Evolutionary conservation across 2,888 invertebrate genomes (phyloP), one percentile per base, ranked within the genome.

Genomic region (Portevinia maculata): DNA sequence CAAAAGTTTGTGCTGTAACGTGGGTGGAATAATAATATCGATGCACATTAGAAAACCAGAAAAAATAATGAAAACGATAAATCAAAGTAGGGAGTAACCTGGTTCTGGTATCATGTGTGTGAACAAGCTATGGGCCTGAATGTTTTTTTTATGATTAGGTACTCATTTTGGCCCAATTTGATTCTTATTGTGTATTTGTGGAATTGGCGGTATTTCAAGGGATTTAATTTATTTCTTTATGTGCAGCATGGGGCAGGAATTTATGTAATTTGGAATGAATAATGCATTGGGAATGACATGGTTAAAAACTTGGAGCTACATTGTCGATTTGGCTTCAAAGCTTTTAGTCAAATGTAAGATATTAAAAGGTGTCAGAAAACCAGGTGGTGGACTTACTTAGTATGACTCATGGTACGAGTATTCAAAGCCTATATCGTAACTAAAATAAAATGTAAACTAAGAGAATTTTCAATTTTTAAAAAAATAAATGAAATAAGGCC

Each of bases 1-100:
- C 21, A n/a, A 28, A 64, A 64, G 19, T 55, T 73, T 62, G 62
- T 17, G 32, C 37, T 44, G 39, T 39, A 19, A 24, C 73, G 55
- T 55, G 64, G 64, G 73, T 37, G 55, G 73, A 73, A 73, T 73
- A 73, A 34, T 73, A 64, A 64, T 64, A 64, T 64, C 55, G 55
- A 62, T 62, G 62, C 62, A 71, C 41, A 17, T 34, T 13, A 34
- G 44, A 30, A 52, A 21, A 30, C n/a, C 21, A 37, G 21, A 21
- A 39, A 52, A 41, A 59, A 59, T 11, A 3, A 24, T 37, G 17
- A 34, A 13, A 52, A 62, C 34, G 50, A 70, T 52, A 70, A 70
- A 50, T 69, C 55, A 37, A 28, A 69, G 37, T 37, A 34, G 69
- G 57, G 48, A 48, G 57, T 37, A 62, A 48, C 15, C 15, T n/a